phyloP scores from a whole-genome alignment of 2,888 invertebrate genomes.

The Agapostemon virescens region DNA sequence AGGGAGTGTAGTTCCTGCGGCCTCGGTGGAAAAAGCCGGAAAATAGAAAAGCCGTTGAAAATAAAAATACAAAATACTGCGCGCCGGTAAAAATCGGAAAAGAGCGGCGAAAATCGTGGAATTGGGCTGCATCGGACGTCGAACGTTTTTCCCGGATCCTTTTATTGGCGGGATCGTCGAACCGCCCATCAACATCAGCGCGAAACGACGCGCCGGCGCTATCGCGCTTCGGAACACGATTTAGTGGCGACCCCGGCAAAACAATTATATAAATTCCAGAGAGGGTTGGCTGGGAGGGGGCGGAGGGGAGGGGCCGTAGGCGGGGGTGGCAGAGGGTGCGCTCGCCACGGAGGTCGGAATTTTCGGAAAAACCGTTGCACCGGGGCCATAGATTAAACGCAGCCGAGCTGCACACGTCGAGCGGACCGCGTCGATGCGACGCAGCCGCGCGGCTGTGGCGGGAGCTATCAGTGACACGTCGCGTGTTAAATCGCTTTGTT shows the following conservation, averaged over 20 bases:
- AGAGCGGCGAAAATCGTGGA: conserved; percentile 40
- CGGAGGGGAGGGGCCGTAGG: neutral
- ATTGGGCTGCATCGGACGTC: conserved; percentile 51
- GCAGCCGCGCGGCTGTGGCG: conserved; percentile 51
- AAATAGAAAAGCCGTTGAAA: neutral
- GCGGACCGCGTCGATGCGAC: conserved; percentile 45
- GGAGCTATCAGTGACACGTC: conserved; percentile 77
- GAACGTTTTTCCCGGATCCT: conserved; percentile 68
- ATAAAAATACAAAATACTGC: conserved; percentile 25
- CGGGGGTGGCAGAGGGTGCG: neutral
- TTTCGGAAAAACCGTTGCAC: conserved; percentile 76
- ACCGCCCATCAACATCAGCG: conserved; percentile 76
- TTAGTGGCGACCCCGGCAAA: conserved; percentile 78
- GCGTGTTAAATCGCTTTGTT: conserved; percentile 78
- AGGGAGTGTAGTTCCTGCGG: neutral
- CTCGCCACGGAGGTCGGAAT: conserved; percentile 67
- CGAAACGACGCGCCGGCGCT: conserved; percentile 68
- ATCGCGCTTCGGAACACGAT: conserved; percentile 72
- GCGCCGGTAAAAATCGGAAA: conserved; percentile 34
- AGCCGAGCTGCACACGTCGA: conserved; percentile 69
- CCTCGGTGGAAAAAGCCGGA: neutral
- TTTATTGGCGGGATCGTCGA: conserved; percentile 75
- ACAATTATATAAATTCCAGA: conserved; percentile 80
- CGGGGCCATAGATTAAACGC: conserved; percentile 77
- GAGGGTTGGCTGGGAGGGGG: neutral